Evolutionary conservation across 2,113 vertebrate genomes (phyloP), one percentile per base, ranked within the genome.

Genomic region (Pseudorectes ferrugineus): DNA sequence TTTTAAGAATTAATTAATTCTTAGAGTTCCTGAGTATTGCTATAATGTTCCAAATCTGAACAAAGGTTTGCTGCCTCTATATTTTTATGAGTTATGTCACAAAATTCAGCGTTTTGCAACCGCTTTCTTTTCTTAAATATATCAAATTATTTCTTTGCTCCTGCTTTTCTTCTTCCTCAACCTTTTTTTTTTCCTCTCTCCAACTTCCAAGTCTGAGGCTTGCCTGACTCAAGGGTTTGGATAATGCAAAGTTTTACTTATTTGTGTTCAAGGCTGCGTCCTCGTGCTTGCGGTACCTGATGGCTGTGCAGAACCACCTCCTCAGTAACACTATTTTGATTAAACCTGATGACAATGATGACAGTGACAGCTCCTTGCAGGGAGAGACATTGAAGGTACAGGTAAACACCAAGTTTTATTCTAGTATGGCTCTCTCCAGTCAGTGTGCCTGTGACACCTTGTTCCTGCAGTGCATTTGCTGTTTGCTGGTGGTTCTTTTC

Each of bases 321-420:
- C 99, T 99, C 96, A 99, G 99, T 98, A 99, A 99, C 98, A 99
- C 99, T 95, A 89, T 99, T 98, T 98, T 99, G 97, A 99, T 99
- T 97, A 99, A 98, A 90, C 99, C 99, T 20, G 99, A 99, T 95
- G 99, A 99, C 84, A 98, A 94, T 29, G 99, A 99, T 92, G 99
- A 99, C 98, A 99, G 99, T 98, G 99, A 99, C 98, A 99, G 96
- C 99, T 99, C 99, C 98, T 98, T 99, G 97, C 99, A 99, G 98
- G 99, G 99, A 98, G 99, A 99, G 98, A 99, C 99, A 99, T 99
- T 99, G 98, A 99, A 99, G 99, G 99, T 99, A 99, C 99, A 99
- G 99, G 99, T 99, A 99, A 99, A 99, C 99, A 99, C 98, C 98
- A 97, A 98, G 98, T 98, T 98, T 99, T 98, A 98, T 98, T 98